Conservation (phyloP, 2,797 vertebrate species). For the Malurus splendens region DNA sequence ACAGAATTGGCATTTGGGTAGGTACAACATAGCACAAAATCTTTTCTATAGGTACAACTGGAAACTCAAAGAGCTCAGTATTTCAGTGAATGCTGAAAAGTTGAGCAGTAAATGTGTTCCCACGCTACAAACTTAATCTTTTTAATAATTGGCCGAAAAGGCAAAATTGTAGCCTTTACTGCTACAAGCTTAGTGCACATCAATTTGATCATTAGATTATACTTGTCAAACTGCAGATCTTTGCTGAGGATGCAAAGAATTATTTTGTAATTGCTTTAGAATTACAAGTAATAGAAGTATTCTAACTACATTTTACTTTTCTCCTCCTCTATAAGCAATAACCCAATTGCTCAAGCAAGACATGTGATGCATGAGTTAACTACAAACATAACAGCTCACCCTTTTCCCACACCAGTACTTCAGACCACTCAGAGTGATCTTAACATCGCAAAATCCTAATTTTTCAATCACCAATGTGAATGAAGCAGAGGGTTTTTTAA, state of each 20-base stretch:
- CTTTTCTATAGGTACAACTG: neutral
- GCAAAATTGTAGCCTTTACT: neutral
- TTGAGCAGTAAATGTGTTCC: neutral
- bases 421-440: neutral
- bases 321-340: neutral
- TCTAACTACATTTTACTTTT: neutral
- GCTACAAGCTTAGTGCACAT: neutral
- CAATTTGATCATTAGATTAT: neutral
- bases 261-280: neutral
- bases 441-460: neutral
- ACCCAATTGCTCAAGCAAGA: neutral
- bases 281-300: neutral
- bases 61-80: neutral
- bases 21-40: neutral
- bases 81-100: neutral
- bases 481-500: neutral
- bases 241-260: neutral
- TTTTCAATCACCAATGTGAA: neutral
- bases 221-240: neutral
- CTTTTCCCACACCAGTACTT: neutral
- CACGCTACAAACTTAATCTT: neutral
- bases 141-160: neutral
- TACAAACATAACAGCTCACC: neutral
- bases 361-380: neutral
- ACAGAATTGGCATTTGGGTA: neutral